Evolutionary conservation across 2,888 invertebrate species (phyloP), one percentile per base, ranked within the genome.

Genomic region (Pyrrhosoma nymphula): DNA sequence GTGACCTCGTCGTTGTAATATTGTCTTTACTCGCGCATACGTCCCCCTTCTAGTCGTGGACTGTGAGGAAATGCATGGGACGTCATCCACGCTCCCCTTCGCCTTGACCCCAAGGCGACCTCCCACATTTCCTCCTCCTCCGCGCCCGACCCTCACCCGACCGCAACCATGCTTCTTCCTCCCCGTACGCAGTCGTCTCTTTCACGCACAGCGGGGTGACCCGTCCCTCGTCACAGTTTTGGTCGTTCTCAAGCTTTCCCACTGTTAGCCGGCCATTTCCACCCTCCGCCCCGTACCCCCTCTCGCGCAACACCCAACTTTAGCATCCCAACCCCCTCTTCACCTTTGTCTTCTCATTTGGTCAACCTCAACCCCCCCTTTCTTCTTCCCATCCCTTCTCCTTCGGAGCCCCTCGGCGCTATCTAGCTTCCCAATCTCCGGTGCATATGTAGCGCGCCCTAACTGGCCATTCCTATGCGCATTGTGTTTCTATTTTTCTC

Each of bases 401-500:
- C 30, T 35, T 10, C 30, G 35, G 30, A 20, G 14, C 90, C 30
- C 10, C 56, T 56, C 2, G 12, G 16, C 35, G 16, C 39, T 91
- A 91, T 93, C 93, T 69, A 26, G 63, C 69, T 93, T 75, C 39
- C 93, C 30, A 93, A 69, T 93, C 93, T 93, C 23, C 39, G 39
- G 69, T 93, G 69, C 93, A 93, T 93, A 69, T 93, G 69, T 93
- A 91, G 63, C 91, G 63, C 91, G 63, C 39, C 60, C 60, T 91
- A 93, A 93, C 69, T 63, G 93, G 47, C 93, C 93, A 93, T 93
- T 93, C 93, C 69, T 91, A 91, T 91, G 69, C 75, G 75, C 69
- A 93, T 75, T 91, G 91, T 91, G 91, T 63, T 39, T n/a, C 56
- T 91, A 26, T 26, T 35, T 82, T 82, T 82, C 82, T 82, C 30